Base-by-base conservation (phyloP, 2,797 vertebrate genomes). In the Argya squamiceps region DNA sequence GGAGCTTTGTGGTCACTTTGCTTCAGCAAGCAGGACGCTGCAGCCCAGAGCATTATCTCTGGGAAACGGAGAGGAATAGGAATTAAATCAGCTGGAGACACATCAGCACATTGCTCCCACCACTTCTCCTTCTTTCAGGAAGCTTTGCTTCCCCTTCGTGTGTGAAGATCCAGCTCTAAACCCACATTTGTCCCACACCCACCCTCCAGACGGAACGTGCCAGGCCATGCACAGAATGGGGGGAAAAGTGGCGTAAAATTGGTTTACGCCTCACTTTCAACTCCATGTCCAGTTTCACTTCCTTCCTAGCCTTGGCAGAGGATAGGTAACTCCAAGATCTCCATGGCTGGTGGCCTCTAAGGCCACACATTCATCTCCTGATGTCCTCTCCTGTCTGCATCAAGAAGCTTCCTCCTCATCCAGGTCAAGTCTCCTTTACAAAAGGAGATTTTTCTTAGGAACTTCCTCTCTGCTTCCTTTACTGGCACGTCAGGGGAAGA, bases 161-260 rank as follows among this genome's bases (percentile, higher is more conserved):
- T 32, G 29, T 26, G 55, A 58, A 65, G 15, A 56, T 11, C 17
- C 47, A n/a, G 44, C n/a, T n/a, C 50, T 58, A n/a, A 87, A 22
- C 17, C 8, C 50, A 4, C 0, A 0, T 22, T 24, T 37, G 5
- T 15, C 17, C 27, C 1, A 0, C 12, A 3, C 9, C 22, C 55
- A 21, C 2, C 14, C 30, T 26, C 30, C 13, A 11, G 32, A 36
- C 16, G 9, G 24, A 84, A 15, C 1, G 0, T 15, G 49, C 30
- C 27, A n/a, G 44, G 34, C 19, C 19, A 23, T 1, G 3, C 7
- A 27, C 15, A 27, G 43, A 67, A 53, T 0, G 8, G 29, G 65
- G 15, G 2, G 7, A 77, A 37, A 71, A 22, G 5, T 3, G 30
- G 12, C 36, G n/a, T n/a, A 50, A 58, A 21, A 10, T 39, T n/a